phyloP scores from a whole-genome alignment of 2,888 invertebrate genomes.

The Amphiduros pacificus region DNA sequence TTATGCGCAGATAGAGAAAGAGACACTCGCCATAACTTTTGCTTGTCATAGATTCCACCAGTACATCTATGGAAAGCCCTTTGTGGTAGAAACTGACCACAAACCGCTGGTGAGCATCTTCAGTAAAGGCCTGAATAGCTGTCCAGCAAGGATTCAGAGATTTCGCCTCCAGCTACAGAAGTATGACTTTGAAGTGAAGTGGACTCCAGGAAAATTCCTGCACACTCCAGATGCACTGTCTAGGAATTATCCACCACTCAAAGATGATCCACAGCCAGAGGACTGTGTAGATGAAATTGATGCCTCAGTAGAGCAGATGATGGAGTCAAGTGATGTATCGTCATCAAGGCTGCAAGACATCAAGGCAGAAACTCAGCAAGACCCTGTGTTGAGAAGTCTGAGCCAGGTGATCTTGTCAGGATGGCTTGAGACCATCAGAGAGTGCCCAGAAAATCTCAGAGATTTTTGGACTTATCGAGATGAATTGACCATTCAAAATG shows the following conservation, averaged over 20 bases:
- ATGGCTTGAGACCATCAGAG: neutral
- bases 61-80: constrained; percentile 3
- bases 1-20: constrained; percentile 12
- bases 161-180: constrained; percentile 33
- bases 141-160: constrained; percentile 30
- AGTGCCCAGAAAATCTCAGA: constrained; percentile 14
- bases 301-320: no score
- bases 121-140: constrained; percentile 25
- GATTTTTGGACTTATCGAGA: constrained; percentile 21
- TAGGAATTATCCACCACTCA: no score
- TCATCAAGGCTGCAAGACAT: constrained; percentile 7
- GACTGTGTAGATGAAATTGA: neutral
- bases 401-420: neutral
- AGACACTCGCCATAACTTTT: neutral
- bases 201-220: constrained; percentile 2
- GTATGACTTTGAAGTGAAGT: constrained; percentile 5
- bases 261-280: neutral
- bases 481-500: constrained; percentile 3
- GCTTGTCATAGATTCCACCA: constrained; percentile 8
- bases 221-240: constrained; percentile 4
- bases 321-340: neutral
- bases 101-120: constrained; percentile 30
- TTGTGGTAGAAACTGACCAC: constrained; percentile 27
- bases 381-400: neutral
- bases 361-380: neutral